Evolutionary conservation across 2,113 vertebrate genomes (phyloP), one percentile per base, ranked within the genome.

Genomic region (Tilapia sparmanii): DNA sequence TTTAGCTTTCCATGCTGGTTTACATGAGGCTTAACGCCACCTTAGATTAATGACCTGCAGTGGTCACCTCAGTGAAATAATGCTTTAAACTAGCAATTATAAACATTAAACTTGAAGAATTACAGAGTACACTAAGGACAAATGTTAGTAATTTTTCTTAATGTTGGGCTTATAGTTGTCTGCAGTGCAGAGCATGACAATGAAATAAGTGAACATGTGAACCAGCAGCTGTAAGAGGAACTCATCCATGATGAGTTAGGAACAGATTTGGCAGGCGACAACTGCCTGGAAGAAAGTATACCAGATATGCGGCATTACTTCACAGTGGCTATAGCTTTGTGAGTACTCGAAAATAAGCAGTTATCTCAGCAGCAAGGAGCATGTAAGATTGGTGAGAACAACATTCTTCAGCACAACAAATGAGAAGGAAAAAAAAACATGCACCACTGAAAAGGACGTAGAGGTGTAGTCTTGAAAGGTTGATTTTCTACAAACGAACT

Each of bases 11-110:
- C 42, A 85, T 66, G 83, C 45, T 59, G 8, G 71, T 83, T 85
- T 86, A 85, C 88, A 86, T 66, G 52, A 55, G 33, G 29, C 82
- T 93, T 92, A 94, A 94, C 93, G 92, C 93, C 90, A 95, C 90
- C 86, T 93, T 89, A 92, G 29, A 94, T 78, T 52, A 78, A 78
- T 73, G 66, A 85, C 83, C 73, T 82, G 86, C 82, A 84, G 68
- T 89, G 54, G 52, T 87, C 82, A 81, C 4, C 29, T 66, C 57
- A 79, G 50, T 63, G 38, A 87, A 83, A 83, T 83, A 83, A 52
- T 29, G 29, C 59, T 54, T 22, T 50, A 9, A 15, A 61, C 11
- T 7, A 19, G 10, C 71, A 81, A 31, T 87, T 66, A 31, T 42
- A 68, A 22, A 18, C 73, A 85, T 86, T 85, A 81, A 76, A 83